A percentile compares a stretch with the other conserved stretches of the same genome.
These are phyloP conservation scores for Acleris laterana DNA, from an alignment of 2,888 invertebrate species.

Conservation along the genomic window DNA sequence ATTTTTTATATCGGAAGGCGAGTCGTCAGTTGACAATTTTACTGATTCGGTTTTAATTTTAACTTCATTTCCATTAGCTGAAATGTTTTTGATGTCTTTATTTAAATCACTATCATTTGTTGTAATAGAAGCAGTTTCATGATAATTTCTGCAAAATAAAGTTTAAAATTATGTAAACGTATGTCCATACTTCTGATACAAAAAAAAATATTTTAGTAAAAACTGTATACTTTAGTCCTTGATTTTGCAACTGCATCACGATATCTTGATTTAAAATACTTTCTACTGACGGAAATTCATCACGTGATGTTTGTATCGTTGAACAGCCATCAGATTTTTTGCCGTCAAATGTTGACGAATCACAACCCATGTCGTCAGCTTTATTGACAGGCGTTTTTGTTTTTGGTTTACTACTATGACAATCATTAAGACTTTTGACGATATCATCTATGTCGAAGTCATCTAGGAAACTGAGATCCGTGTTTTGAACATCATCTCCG, in stretches of 20 bases:
- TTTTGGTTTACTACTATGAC: slow-evolving; percentile 37
- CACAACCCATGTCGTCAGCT: neutral
- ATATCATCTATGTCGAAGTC: slow-evolving; percentile 71
- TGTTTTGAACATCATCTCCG: slow-evolving; percentile 40
- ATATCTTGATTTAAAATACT: too few species aligned
- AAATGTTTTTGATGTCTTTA: neutral
- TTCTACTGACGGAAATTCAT: too few species aligned
- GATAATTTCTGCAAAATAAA: too few species aligned
- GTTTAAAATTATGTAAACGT: too few species aligned
- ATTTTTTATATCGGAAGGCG: too few species aligned
- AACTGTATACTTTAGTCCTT: too few species aligned
- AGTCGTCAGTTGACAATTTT: neutral
- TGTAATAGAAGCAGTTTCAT: neutral
- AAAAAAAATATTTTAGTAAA: too few species aligned
- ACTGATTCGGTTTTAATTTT: neutral
- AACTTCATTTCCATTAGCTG: neutral
- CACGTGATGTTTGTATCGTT: neutral
- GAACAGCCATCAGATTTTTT: neutral
- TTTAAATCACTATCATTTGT: neutral
- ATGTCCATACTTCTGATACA: too few species aligned
- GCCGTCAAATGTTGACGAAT: neutral
- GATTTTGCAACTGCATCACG: too few species aligned
- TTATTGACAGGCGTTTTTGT: neutral
- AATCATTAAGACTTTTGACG: slow-evolving; percentile 55
- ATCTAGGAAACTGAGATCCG: slow-evolving; percentile 67